Base-by-base conservation (phyloP, 2,888 invertebrate genomes). In the Galerucella pusilla region DNA sequence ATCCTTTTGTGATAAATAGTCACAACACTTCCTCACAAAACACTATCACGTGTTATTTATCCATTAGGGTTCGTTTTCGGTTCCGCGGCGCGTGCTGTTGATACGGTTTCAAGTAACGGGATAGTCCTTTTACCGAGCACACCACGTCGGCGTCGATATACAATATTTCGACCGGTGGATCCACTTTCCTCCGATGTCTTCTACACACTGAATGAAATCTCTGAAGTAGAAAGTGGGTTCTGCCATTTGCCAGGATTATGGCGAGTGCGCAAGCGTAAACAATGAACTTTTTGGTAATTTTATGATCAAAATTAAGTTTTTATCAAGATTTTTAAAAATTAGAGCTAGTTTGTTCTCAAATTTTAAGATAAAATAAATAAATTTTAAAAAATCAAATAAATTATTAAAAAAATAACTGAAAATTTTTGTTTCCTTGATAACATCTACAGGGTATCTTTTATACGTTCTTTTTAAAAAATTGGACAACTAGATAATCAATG, bases 161-260 rank as follows among this genome's bases (percentile, higher is more conserved):
- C 61, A 68, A n/a, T 81, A 60, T 68, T 67, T 68, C 67, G 45
- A 70, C 61, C 60, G 20, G 35, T 42, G 57, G 78, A 35, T 57
- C 65, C 59, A 71, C 71, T 71, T 71, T 65, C 71, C 52, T 20
- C 49, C 68, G 68, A 64, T 45, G 73, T 73, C 73, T 72, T 73
- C 69, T 69, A 64, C 65, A 66, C 69, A 75, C 75, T 75, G 73
- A 75, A 81, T 73, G 70, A 70, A 75, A 60, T 72, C 60, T 64
- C 65, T 59, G 77, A 80, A 81, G 85, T 86, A 86, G 86, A 86
- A 87, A 87, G 86, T 85, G 84, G 85, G 84, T 84, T 83, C 81
- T 76, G 77, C 70, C 20, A 57, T 83, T 81, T 75, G 77, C 70
- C 45, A 84, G 82, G 83, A 84, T 83, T 82, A 82, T 80, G 80